phyloP scores from a whole-genome alignment of 2,888 invertebrate species.

The Sinelater perroti region DNA sequence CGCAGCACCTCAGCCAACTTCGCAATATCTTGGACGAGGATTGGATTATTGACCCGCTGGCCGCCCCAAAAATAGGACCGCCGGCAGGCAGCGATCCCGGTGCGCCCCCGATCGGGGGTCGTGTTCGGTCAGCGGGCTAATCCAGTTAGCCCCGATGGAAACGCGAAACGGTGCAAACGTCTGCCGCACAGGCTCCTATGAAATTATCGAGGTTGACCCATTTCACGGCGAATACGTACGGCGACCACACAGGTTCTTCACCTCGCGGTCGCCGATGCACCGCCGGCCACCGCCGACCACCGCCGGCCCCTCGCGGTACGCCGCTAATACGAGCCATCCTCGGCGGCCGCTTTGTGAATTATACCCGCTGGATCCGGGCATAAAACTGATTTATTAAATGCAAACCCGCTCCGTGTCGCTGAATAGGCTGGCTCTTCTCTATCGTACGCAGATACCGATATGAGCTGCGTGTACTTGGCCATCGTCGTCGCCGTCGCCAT shows the following conservation, averaged over 20 bases:
- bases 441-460: slow-evolving; percentile 21
- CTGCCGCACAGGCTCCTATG: slow-evolving; percentile 21
- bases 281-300: slow-evolving; percentile 26
- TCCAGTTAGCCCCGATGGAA: slow-evolving; percentile 9
- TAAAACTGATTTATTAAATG: slow-evolving; percentile 43
- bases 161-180: slow-evolving; percentile 19
- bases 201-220: slow-evolving; percentile 48
- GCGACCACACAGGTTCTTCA: slow-evolving; percentile 53
- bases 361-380: slow-evolving; percentile 39
- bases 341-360: slow-evolving; percentile 41
- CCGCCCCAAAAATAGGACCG: no score
- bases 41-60: no score
- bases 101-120: no score
- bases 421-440: slow-evolving; percentile 22
- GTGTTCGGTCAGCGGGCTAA: slow-evolving; percentile 22
- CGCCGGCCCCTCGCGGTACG: slow-evolving; percentile 35
- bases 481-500: no score
- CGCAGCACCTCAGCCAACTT: no score
- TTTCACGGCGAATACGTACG: slow-evolving; percentile 48
- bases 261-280: slow-evolving; percentile 49
- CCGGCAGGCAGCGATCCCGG: no score
- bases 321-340: slow-evolving; percentile 41
- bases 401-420: slow-evolving; percentile 25
- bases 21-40: no score
- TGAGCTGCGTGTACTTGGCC: slow-evolving; percentile 9